Evolutionary conservation across 2,113 vertebrate species (phyloP).

Genomic region (Orientallactaga bullata): DNA sequence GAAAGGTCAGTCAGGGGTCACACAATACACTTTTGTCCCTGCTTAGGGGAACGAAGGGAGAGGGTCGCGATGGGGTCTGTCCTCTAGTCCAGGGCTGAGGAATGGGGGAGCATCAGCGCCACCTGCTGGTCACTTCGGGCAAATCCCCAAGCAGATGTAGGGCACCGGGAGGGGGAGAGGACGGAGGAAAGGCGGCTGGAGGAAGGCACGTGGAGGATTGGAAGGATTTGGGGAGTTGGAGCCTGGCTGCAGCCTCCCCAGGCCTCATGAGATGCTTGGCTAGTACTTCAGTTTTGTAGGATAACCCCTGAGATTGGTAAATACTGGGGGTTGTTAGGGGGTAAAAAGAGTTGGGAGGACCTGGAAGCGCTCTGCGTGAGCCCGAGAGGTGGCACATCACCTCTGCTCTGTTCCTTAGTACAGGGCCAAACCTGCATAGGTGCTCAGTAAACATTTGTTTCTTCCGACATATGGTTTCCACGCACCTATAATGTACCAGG

Average conservation of each 20-base stretch:
- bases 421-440: not conserved
- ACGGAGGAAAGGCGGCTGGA: not conserved
- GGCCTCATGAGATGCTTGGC: not conserved
- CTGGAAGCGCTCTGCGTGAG: not conserved
- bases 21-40: conserved; percentile 14
- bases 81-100: conserved; percentile 7
- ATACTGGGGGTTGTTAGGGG: not conserved
- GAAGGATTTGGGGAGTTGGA: not conserved
- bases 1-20: conserved; percentile 69
- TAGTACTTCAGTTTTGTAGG: not conserved
- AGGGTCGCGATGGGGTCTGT: conserved; percentile 56
- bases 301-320: conserved; percentile 19
- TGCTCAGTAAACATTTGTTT: not conserved
- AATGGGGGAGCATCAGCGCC: conserved; percentile 48
- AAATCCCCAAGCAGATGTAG: conserved; percentile 64
- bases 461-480: not conserved
- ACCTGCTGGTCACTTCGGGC: conserved; percentile 59
- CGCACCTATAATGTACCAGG: not conserved
- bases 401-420: not conserved
- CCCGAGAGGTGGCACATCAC: not conserved
- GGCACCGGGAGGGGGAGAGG: conserved; percentile 51
- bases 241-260: not conserved
- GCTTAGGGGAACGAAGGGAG: conserved; percentile 3
- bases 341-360: not conserved
- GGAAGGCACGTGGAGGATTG: not conserved